Conservation (phyloP, 1,140 invertebrate species). For the Branchinecta lindahli region DNA sequence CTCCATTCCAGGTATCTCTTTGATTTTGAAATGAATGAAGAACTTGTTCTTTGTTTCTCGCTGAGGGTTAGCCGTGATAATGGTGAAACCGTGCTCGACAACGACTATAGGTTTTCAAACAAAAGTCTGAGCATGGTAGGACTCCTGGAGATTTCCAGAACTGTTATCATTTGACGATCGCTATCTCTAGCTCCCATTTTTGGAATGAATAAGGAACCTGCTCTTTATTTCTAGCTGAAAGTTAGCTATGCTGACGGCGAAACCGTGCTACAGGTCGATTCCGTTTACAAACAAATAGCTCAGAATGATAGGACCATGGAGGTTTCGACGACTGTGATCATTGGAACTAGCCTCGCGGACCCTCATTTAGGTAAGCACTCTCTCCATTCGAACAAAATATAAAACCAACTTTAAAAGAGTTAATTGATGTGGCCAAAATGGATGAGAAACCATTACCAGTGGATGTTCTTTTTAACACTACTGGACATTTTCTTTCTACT, state of each 20-base stretch:
- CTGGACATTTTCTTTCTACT: too few species aligned
- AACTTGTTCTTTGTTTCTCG: conserved; percentile 22
- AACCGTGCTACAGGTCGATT: not conserved
- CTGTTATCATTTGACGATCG: too few species aligned
- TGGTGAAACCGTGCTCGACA: conserved; percentile 50
- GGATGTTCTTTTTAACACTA: too few species aligned
- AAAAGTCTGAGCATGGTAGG: conserved; percentile 37
- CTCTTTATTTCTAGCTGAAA: not conserved
- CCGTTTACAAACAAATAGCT: not conserved
- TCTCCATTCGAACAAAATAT: too few species aligned
- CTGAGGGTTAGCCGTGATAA: conserved; percentile 57
- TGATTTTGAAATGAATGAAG: conserved; percentile 24
- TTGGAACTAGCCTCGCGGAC: conserved; percentile 23
- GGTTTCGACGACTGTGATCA: conserved; percentile 21
- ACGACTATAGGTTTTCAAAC: conserved; percentile 40
- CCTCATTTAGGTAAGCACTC: conserved; percentile 21
- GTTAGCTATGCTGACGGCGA: not conserved
- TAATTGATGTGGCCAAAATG: too few species aligned
- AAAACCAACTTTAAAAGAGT: too few species aligned
- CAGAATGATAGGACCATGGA: conserved; percentile 42
- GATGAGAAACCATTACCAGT: too few species aligned
- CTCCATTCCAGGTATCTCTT: not conserved
- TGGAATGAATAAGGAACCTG: too few species aligned
- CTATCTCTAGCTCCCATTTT: too few species aligned
- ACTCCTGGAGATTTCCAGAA: too few species aligned